Evolutionary conservation across 2,888 invertebrate genomes (phyloP), one percentile per base, ranked within the genome.

Genomic region (Hypercompe scribonia): DNA sequence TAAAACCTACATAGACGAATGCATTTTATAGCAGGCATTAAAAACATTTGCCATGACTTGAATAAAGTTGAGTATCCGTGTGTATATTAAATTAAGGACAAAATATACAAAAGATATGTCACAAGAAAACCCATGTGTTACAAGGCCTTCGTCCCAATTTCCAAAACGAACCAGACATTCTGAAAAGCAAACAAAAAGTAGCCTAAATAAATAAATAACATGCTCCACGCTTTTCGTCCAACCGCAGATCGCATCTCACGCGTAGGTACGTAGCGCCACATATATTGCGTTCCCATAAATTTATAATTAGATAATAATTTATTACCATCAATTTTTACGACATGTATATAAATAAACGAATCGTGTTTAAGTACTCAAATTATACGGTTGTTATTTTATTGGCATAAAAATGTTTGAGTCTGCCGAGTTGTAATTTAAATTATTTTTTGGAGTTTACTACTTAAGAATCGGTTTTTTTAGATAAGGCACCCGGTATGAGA

Each of bases 261-360:
- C 58, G 63, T 61, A 21, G 21, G 46, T 46, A 66, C 72, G 65
- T 54, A 36, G 75, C 65, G 39, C 73, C 42, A 70, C 61, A 64
- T 61, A 67, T 36, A 58, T 61, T 58, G 68, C 75, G 66, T 68
- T 71, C 72, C 68, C 33, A 73, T 76, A 68, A 73, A 42, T 69
- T 21, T 73, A 72, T 75, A 77, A 80, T 76, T 77, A 73, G 67
- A 78, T 34, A 67, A 71, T 63, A n/a, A 78, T 81, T 78, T 65
- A 78, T 76, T 65, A 65, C 75, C 74, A 76, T 80, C 71, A 77
- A 74, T 64, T 66, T 78, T 81, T 54, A 81, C 75, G 73, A 73
- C 66, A 42, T 39, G 68, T 74, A 72, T 70, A 61, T 61, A 78
- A 81, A 82, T 81, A 82, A 76, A 72, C 75, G 75, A 34, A 21